These are phyloP conservation scores for Tachina grossa DNA, from an alignment of 2,888 invertebrate species.

Conservation along the genomic window DNA sequence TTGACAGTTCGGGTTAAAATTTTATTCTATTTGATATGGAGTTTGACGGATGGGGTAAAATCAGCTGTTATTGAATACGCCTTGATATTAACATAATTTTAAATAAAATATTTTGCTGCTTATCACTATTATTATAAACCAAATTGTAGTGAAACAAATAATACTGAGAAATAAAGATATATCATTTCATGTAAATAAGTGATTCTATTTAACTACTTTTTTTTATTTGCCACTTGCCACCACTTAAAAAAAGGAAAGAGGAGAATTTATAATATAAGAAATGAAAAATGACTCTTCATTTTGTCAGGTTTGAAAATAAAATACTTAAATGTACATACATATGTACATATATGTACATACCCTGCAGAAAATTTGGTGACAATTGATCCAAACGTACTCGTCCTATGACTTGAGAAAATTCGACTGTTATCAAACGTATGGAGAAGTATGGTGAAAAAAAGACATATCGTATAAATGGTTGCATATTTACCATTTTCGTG, in stretches of 20 bases:
- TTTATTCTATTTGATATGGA: no score
- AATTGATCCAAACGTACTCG: no score
- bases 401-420: no score
- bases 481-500: no score
- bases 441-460: no score
- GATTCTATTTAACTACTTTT: constrained; percentile 35
- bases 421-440: no score
- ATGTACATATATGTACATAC: neutral
- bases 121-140: neutral
- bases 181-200: constrained; percentile 44
- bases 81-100: no score
- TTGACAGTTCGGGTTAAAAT: no score
- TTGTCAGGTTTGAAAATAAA: constrained; percentile 41
- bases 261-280: constrained; percentile 12
- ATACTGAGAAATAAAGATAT: constrained; percentile 8
- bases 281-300: constrained; percentile 55
- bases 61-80: no score
- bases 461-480: no score
- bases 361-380: no score
- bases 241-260: constrained; percentile 32
- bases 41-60: no score
- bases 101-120: neutral
- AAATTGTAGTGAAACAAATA: neutral
- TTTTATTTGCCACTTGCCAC: constrained; percentile 63
- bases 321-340: constrained; percentile 11